Percentiles rank a stretch among this genome's conserved stretches.
Evolutionary conservation across 2,888 invertebrate genomes (phyloP).

Genomic region (Cremastinae sp.): DNA sequence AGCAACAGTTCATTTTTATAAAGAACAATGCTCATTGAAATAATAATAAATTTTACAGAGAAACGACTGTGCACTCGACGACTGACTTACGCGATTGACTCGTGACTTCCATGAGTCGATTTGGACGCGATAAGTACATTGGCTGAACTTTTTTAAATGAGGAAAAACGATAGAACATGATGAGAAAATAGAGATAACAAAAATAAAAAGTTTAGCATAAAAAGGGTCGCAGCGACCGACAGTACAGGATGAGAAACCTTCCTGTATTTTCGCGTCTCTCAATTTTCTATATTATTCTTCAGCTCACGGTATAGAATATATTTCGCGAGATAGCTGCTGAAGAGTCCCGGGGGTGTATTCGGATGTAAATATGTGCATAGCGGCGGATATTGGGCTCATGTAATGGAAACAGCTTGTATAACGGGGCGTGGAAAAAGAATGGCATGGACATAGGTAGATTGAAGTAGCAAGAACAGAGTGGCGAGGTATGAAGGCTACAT

Average conservation of each 20-base stretch:
- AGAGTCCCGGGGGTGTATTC: constrained; percentile 42
- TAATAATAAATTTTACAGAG: too few species aligned
- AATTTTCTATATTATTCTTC: constrained; percentile 43
- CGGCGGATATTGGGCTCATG: constrained; percentile 31
- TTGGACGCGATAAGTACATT: too few species aligned
- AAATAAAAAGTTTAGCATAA: too few species aligned
- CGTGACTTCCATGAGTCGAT: too few species aligned
- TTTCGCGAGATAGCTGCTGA: constrained; percentile 53
- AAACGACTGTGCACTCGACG: too few species aligned
- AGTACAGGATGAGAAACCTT: constrained; percentile 13
- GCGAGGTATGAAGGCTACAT: constrained; percentile 50
- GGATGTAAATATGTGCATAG: not conserved
- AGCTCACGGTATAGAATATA: constrained; percentile 39
- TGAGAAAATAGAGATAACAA: too few species aligned
- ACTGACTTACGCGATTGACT: too few species aligned
- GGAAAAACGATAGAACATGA: too few species aligned
- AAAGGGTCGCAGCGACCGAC: too few species aligned
- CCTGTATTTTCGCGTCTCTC: constrained; percentile 54
- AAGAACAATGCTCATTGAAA: too few species aligned
- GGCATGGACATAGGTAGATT: constrained; percentile 27
- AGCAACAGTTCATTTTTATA: too few species aligned
- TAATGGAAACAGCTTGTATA: constrained; percentile 32
- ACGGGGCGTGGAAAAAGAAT: constrained; percentile 28
- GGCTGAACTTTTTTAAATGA: too few species aligned
- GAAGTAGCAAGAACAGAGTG: constrained; percentile 45